Evolutionary conservation across 2,113 vertebrate species (phyloP), one percentile per base, ranked within the genome.

Genomic region (Rutilus rutilus): DNA sequence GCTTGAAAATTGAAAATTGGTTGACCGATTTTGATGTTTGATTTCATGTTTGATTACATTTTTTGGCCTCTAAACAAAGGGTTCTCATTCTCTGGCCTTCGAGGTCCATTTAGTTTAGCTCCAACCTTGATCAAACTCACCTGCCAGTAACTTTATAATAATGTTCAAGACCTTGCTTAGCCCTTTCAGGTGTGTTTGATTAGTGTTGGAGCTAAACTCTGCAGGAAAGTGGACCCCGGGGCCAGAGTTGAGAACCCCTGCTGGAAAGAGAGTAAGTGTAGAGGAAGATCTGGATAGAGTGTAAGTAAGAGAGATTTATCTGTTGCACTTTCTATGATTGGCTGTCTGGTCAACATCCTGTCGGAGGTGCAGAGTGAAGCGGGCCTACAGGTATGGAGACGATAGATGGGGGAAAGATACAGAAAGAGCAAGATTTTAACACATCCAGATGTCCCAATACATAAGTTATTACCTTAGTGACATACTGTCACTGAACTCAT

Each of bases 331-430:
- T 77, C 19, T 73, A 39, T 54, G 30, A 71, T 88, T 85, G 33
- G 54, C 30, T 86, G 87, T 83, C 84, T 86, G 77, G 52, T 60
- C 62, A 78, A 75, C 82, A 88, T 88, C 84, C 64, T 82, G 86
- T 77, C 45, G 6, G 10, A 76, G 23, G 64, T 86, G 39, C 45
- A 2, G 17, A 57, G 47, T 47, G 30, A 25, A 52, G 65, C 5
- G 23, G 21, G 57, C 33, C 3, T 54, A 45, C 45, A 82, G 77
- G 25, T 77, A 50, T 42, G 52, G 50, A 23, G 27, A 47, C 47
- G 67, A 42, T 25, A 8, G 69, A 27, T 87, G 74, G 12, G 62
- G 52, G 39, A 65, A 39, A 73, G 12, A 36, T 33, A n/a, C 1
- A 54, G 7, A 19, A 39, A 57, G 21, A 65, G 23, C 8, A 25